phyloP scores from a whole-genome alignment of 2,888 invertebrate genomes.

The Netelia inedita region DNA sequence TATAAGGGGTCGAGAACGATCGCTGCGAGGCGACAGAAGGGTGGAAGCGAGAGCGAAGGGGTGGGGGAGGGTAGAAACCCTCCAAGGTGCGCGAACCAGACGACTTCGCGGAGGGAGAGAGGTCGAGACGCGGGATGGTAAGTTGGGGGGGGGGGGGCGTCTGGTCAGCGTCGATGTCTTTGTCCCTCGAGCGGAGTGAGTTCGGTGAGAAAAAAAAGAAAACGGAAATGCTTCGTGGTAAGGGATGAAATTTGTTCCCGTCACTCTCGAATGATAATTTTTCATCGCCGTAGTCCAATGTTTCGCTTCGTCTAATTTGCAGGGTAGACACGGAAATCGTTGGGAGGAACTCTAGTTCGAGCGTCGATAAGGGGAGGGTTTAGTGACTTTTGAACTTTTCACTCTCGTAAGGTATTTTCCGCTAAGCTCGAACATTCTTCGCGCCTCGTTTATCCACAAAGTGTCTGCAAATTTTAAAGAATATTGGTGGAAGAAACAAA shows the following conservation, averaged over 20 bases:
- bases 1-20: slow-evolving; percentile 43
- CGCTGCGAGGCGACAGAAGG: slow-evolving; percentile 21
- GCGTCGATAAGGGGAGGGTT: not conserved
- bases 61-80: slow-evolving; percentile 59
- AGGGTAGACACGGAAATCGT: not conserved
- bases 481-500: no score
- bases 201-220: slow-evolving; percentile 24
- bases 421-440: no score
- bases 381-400: not conserved
- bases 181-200: slow-evolving; percentile 35
- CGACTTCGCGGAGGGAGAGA: slow-evolving; percentile 13
- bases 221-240: slow-evolving; percentile 43
- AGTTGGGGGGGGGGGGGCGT: slow-evolving; percentile 41
- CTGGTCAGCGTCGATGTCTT: slow-evolving; percentile 54
- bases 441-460: no score
- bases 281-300: not conserved
- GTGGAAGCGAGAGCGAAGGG: slow-evolving; percentile 5
- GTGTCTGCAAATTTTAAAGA: no score
- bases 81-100: slow-evolving; percentile 41
- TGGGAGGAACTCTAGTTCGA: not conserved
- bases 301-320: not conserved
- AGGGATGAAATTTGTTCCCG: slow-evolving; percentile 18
- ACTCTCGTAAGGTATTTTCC: not conserved
- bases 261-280: slow-evolving; percentile 24
- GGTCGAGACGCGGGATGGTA: slow-evolving; percentile 19